Base-by-base conservation (phyloP, 2,888 invertebrate species). In the Iphiclides podalirius region DNA sequence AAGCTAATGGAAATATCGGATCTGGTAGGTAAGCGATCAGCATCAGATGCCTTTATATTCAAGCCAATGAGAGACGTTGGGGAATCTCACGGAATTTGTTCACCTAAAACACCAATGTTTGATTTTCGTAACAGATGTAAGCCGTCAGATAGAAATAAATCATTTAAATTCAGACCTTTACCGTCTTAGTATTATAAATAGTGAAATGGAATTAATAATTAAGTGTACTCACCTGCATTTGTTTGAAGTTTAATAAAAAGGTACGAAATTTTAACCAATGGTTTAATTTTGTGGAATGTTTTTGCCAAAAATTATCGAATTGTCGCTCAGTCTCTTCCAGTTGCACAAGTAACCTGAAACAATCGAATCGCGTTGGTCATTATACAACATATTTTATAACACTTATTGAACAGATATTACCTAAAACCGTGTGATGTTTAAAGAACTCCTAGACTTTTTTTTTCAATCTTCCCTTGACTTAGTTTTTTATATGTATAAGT, bases 191-290 rank as follows among this genome's bases (percentile, higher is more conserved):
- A 12, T 4, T 61, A n/a, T 1, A 61, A 63, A 52, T 12, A 2
- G 17, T 35, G 16, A 20, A 38, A 23, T 13, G 0, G 8, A 8
- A 2, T n/a, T 34, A 31, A 31, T n/a, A 23, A 14, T 38, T 58
- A 57, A 53, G 52, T 37, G 4, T 56, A 58, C 51, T 76, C 72
- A 93, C 93, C 90, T 96, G 96, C 66, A 97, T 91, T 76, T 97
- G 95, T 71, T 96, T 93, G 78, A 98, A 98, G 73, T 96, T 95
- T 72, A 97, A 96, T 87, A 98, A 98, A 89, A 98, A 99, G 66
- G 95, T 93, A 65, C 98, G 91, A 70, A 98, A 91, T 67, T 95
- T 94, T 58, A 98, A 89, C 86, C 97, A 98, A 76, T 97, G 96
- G 67, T 95, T 93, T 70, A 98, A 89, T 68, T 96, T 94, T 51